Conservation (phyloP, 1,140 invertebrate species). For the Camponotus pennsylvanicus region DNA sequence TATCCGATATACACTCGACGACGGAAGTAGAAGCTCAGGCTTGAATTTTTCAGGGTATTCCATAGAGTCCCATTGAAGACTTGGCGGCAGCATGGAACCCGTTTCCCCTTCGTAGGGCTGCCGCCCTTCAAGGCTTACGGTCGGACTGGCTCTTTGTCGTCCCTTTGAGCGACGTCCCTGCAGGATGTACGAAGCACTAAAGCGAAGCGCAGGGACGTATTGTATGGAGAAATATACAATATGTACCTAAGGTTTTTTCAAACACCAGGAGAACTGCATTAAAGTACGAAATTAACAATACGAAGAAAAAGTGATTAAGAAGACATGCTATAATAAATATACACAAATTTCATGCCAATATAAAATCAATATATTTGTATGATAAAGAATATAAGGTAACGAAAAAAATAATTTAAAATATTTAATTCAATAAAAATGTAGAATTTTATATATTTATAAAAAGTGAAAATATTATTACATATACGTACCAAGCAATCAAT, state of each 20-base stretch:
- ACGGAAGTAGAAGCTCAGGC: not conserved
- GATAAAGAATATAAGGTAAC: not conserved
- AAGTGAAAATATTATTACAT: not conserved
- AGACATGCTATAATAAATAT: not conserved
- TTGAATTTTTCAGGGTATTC: constrained; percentile 50
- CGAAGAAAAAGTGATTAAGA: not conserved
- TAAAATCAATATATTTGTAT: not conserved
- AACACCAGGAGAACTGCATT: not conserved
- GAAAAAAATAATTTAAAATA: not conserved
- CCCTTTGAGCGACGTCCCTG: constrained; percentile 49
- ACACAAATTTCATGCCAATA: not conserved
- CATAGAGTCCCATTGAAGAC: constrained; percentile 21
- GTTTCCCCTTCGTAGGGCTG: constrained; percentile 51
- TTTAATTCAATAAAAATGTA: not conserved
- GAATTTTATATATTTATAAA: not conserved
- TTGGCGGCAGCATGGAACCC: constrained; percentile 20
- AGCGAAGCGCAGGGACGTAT: constrained; percentile 41
- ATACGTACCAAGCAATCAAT: not conserved
- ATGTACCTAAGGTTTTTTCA: not conserved
- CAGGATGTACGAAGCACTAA: constrained; percentile 46
- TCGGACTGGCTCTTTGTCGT: constrained; percentile 44
- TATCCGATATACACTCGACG: not conserved
- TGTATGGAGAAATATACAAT: not conserved
- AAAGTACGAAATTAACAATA: not conserved
- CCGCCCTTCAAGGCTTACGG: constrained; percentile 48